Evolutionary conservation across 2,888 invertebrate genomes (phyloP), one percentile per base, ranked within the genome.

Genomic region (Pseudococcus longispinus): DNA sequence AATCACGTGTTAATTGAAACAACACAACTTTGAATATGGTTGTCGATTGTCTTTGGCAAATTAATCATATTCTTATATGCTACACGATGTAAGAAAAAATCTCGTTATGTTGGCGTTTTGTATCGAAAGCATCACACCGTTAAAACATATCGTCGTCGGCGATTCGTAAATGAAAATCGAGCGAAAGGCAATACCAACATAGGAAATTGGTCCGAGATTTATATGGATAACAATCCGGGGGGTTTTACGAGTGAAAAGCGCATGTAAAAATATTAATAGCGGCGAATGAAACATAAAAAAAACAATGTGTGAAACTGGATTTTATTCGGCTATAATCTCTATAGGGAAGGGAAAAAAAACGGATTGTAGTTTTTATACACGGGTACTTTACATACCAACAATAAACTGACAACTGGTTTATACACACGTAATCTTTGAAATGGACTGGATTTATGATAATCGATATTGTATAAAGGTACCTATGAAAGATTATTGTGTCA

Each of bases 291-390:
- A 42, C 37, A 80, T 80, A 42, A 80, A 80, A 80, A 80, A 80
- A 80, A 80, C 77, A 80, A 80, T 80, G 77, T 80, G 77, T 80
- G 77, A 80, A 80, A 80, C 77, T 80, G 77, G 77, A 42, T 80
- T 80, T 42, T 80, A 80, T 80, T 42, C 77, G 77, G 77, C 20
- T 42, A 42, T 80, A 80, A 80, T 80, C 77, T 80, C 42, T 20
- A 80, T 42, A 42, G 32, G 77, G 42, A 80, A 80, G 77, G 77
- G 42, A 80, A 80, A 42, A 42, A 42, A 80, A 80, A 42, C 42
- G 77, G 77, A 80, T 80, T 80, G 77, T 42, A 80, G 42, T 29
- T 80, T 77, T 37, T 80, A 80, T 42, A 80, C 8, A n/a, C 13
- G 6, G 15, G 13, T 23, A 60, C 60, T 23, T 60, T 60, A 42